Evolutionary conservation across 2,888 invertebrate species (phyloP).

Genomic region (Lithosia quadra): DNA sequence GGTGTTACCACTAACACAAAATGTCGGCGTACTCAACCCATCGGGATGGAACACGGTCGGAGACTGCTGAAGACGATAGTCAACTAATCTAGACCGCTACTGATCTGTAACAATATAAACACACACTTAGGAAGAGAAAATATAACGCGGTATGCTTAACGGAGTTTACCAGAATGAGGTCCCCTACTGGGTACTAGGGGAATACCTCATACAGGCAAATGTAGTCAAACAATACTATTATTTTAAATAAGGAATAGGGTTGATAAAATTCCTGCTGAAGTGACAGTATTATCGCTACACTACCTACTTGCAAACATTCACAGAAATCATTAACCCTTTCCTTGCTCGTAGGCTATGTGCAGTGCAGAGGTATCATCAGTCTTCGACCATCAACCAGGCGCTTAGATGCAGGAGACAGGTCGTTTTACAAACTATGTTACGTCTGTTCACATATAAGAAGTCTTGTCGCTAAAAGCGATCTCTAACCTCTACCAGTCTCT

Average conservation of each 20-base stretch:
- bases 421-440: not conserved
- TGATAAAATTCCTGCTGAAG: too few relatives aligned
- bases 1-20: conserved; percentile 84
- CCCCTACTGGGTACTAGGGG: too few relatives aligned
- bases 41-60: conserved; percentile 76
- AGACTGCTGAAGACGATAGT: conserved; percentile 73
- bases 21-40: conserved; percentile 85
- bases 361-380: not conserved
- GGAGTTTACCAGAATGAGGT: too few relatives aligned
- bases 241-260: too few relatives aligned
- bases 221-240: too few relatives aligned
- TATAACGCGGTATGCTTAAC: too few relatives aligned
- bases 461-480: not conserved
- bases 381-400: not conserved
- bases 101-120: conserved; percentile 75
- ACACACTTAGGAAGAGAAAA: not conserved
- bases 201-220: too few relatives aligned
- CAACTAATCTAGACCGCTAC: conserved; percentile 76
- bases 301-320: not conserved
- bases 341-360: not conserved
- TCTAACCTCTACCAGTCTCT: not conserved
- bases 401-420: not conserved
- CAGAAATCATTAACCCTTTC: not conserved
- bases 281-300: not conserved
- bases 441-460: not conserved